Base-by-base conservation (phyloP, 2,888 invertebrate species). In the Sycophila texana region DNA sequence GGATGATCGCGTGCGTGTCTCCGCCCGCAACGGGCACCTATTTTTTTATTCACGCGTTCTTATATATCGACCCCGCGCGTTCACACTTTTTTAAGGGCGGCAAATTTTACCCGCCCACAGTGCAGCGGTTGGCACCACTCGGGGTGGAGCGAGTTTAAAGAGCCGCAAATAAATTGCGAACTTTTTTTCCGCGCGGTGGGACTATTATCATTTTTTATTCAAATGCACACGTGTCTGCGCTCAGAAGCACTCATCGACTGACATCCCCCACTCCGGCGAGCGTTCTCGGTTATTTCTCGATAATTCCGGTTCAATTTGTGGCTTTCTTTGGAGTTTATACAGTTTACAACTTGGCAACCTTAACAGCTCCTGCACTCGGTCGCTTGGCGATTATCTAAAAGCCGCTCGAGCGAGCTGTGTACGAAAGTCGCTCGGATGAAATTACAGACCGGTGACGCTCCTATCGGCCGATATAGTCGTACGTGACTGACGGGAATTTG, bases 391-490 rank as follows among this genome's bases (percentile, higher is more conserved):
- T 77, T 65, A 66, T 71, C 77, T 65, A 66, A 63, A 58, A 67
- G 70, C 65, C n/a, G 70, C 57, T 20, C 39, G 61, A 26, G 26
- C 60, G 0, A 47, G 47, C 55, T 18, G 10, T 61, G n/a, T 47
- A 47, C 53, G 47, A 71, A 65, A 74, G 70, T 66, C 60, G 60
- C 63, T 79, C 65, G 57, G 60, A 77, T 74, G 68, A 74, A 77
- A 80, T 77, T 77, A 77, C 73, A 77, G 65, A 60, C 53, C 20
- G 68, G 68, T 0, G 67, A 2, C 39, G 49, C 73, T 66, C 65
- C 70, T 79, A 68, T 65, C 80, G 74, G 67, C 75, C 68, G 77
- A 79, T 80, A 72, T 80, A 72, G 39, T 10, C 10, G 55, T 78
- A 71, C 70, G 81, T 70, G 67, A 61, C 20, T 61, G 77, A 47